Evolutionary conservation across 2,113 vertebrate genomes (phyloP).

Genomic region (Colinus virginianus): DNA sequence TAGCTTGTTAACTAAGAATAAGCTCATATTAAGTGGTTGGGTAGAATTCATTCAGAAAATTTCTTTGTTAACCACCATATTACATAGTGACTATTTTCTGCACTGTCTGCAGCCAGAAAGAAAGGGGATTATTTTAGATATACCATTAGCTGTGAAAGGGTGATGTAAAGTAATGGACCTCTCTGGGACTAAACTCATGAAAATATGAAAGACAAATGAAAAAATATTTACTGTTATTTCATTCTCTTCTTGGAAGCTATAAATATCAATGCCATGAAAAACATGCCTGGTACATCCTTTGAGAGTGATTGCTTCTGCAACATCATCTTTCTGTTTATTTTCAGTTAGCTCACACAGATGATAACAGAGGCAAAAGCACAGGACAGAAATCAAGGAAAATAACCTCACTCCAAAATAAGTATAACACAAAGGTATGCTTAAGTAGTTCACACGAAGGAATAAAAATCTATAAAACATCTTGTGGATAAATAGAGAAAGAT

Average conservation of each 20-base stretch:
- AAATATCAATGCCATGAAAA: neutral
- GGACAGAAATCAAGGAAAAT: neutral
- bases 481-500: neutral
- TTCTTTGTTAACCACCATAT: neutral
- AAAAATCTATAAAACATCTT: neutral
- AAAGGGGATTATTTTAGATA: neutral
- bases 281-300: accelerated
- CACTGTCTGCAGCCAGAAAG: neutral
- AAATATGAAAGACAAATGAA: neutral
- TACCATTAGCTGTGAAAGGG: neutral
- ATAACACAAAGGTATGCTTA: neutral
- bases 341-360: neutral
- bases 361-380: neutral
- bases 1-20: neutral
- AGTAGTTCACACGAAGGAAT: neutral
- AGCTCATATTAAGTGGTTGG: neutral
- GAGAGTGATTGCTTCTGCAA: neutral
- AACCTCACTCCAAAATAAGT: neutral
- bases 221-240: neutral
- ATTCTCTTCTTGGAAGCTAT: neutral
- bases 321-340: neutral
- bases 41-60: neutral
- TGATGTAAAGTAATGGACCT: neutral
- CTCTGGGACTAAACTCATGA: neutral
- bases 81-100: neutral